Evolutionary conservation across 2,113 vertebrate genomes (phyloP).

Genomic region (Rhabdornis inornatus): DNA sequence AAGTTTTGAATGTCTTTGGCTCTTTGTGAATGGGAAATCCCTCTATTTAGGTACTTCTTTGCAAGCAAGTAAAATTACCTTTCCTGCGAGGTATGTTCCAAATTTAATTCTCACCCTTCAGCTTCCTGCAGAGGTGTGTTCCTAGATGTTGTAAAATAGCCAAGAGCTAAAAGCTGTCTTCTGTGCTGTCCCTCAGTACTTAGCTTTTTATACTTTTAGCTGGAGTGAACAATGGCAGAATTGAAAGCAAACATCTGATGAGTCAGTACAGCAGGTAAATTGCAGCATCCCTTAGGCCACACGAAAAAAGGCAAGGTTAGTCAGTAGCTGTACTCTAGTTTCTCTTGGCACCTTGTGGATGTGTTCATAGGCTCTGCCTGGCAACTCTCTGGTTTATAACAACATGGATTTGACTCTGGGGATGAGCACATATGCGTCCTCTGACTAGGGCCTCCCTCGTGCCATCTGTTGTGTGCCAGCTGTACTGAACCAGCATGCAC

Average conservation of each 20-base stretch:
- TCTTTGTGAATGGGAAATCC: background rate
- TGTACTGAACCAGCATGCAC: background rate
- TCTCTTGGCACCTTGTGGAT: background rate
- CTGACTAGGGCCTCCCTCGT: background rate
- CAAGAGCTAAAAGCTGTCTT: background rate
- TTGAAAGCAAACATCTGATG: background rate
- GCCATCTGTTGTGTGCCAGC: constrained; percentile 37
- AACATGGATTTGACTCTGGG: background rate
- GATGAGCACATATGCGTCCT: background rate
- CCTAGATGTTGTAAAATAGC: background rate
- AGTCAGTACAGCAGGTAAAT: background rate
- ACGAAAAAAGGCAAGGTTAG: background rate
- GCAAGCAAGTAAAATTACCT: background rate
- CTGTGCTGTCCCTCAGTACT: background rate
- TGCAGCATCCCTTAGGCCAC: background rate
- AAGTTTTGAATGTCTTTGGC: background rate
- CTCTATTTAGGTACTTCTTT: background rate
- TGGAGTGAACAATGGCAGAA: background rate
- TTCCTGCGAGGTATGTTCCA: background rate
- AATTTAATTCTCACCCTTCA: background rate
- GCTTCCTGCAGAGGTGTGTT: background rate
- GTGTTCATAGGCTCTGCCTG: background rate
- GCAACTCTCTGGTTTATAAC: background rate
- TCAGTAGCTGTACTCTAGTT: background rate
- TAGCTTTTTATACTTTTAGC: background rate